A percentile compares a stretch with the other conserved stretches of the same genome.
Evolutionary conservation across 2,113 vertebrate species (phyloP).

Genomic region (Anas platyrhynchos): DNA sequence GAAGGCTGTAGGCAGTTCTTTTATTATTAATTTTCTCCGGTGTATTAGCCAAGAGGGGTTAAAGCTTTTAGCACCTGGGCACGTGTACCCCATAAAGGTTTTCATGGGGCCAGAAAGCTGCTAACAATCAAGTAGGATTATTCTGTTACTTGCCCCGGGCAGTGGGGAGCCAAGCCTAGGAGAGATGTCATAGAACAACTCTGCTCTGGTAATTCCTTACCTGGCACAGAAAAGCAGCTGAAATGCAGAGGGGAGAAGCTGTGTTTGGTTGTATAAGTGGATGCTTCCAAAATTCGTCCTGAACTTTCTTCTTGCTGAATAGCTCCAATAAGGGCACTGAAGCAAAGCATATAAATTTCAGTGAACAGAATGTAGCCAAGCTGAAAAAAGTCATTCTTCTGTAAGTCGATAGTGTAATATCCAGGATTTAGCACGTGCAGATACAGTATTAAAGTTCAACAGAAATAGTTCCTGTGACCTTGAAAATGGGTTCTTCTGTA

Average conservation of each 20-base stretch:
- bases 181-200: neutral
- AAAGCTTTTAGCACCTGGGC: neutral
- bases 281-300: conserved; percentile 2
- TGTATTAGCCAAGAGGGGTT: neutral
- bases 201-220: neutral
- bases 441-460: conserved; percentile 48
- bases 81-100: too few relatives aligned
- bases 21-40: neutral
- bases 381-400: conserved; percentile 57
- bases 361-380: conserved; percentile 33
- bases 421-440: conserved; percentile 44
- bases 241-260: neutral
- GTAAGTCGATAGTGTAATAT: conserved; percentile 62
- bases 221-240: neutral
- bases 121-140: neutral
- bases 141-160: neutral
- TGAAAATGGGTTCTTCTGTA: conserved; percentile 37
- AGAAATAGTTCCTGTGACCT: conserved; percentile 65
- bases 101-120: neutral
- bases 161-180: neutral
- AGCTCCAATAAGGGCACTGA: conserved; percentile 8
- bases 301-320: conserved; percentile 35
- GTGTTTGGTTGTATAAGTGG: neutral
- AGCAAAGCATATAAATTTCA: conserved; percentile 48
- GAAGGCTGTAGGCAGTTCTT: neutral